Base-by-base conservation (phyloP, 1,140 invertebrate species). In the Bombus waltoni region DNA sequence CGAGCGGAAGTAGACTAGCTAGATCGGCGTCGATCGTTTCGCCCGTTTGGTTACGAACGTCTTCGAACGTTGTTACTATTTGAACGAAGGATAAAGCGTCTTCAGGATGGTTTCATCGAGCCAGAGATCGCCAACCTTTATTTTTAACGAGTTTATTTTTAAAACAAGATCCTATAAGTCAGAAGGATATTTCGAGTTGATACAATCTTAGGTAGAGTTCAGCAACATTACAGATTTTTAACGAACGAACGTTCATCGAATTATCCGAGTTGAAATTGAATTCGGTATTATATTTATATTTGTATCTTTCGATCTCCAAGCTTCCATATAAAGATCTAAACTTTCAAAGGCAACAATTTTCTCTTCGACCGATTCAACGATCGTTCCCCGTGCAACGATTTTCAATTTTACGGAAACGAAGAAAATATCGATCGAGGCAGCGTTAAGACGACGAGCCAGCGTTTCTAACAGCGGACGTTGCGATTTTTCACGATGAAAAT, bases 11-110 rank as follows among this genome's bases (percentile, higher is more conserved):
- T 75, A 83, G 71, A 89, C 74, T 78, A 42, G 57, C 42, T 47
- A 72, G 85, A 89, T 76, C 85, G 78, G 76, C 76, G 71, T 84
- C 85, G 88, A 89, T 90, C 81, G 89, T 87, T 87, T 57, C 66
- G 47, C 44, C 47, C 78, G 53, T 59, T 85, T 75, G 75, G 70
- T 57, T 28, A 38, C 65, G 77, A 80, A 68, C 77, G 42, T 68
- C 70, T 65, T 28, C 32, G 25, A 66, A 35, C 53, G 35, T 40
- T 70, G 68, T 25, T 70, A 25, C 68, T 18, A 28, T 40, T 70
- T 25, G 13, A 32, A 8, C n/a, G 13, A 32, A n/a, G 13, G 1
- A 53, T 53, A 22, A 53, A 53, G 47, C 8, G 47, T 53, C 47
- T 53, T 3, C 18, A 53, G 47, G 47, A 53, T 53, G 5, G 18